Base-by-base conservation (phyloP, 2,113 vertebrate genomes). In the Brachirus orientalis region DNA sequence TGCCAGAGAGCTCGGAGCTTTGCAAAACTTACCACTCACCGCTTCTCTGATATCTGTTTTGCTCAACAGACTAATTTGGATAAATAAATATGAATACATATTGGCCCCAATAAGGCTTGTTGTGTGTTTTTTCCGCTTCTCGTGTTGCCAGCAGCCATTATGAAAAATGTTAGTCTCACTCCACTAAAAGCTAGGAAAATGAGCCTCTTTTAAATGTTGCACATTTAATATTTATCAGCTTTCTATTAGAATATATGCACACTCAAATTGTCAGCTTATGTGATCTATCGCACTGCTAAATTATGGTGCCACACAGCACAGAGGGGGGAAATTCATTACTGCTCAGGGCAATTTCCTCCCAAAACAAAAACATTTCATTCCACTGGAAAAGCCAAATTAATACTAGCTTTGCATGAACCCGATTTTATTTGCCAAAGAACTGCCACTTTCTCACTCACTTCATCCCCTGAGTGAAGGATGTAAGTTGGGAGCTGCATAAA, bases 311-410 rank as follows among this genome's bases (percentile, higher is more conserved):
- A 92, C 82, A 69, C 67, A 83, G 90, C 87, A 62, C 79, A 68
- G 84, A 80, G 86, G 84, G 82, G 77, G 83, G 76, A 77, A 90
- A 93, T 93, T 94, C 91, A 94, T 94, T 94, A 93, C 77, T 68
- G 91, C 92, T 91, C 69, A 78, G 86, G 90, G 91, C 92, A 92
- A 92, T 93, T 94, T 92, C 89, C 90, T 90, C 83, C 87, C 85
- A 92, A 93, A 94, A 93, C 90, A 92, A 93, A 93, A 93, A 91
- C 90, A 94, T 93, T 94, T 93, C 86, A 94, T 92, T 93, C 82
- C 86, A 57, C 78, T 72, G 75, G 88, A 85, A 90, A 93, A 92
- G 83, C 83, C 75, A 93, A 92, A 93, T 93, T 89, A 93, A 90
- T 91, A 90, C 86, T 84, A 90, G 89, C 91, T 93, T 88, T 89